Percentiles rank a stretch among this genome's conserved stretches.
These are phyloP conservation scores for Polypedilum vanderplanki DNA, from an alignment of 1,140 invertebrate species.

Conservation along the genomic window DNA sequence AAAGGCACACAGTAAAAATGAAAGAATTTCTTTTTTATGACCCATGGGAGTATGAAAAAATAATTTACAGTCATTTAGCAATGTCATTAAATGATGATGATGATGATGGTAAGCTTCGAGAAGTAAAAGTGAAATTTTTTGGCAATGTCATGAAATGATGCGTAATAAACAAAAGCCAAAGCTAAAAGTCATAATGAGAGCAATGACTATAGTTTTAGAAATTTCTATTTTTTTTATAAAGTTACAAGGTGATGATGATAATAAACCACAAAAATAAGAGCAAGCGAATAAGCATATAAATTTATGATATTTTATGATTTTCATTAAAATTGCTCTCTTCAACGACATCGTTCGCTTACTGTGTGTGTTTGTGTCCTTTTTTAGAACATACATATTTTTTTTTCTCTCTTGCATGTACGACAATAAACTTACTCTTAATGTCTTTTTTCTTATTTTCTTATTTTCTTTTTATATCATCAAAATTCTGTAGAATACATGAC, in stretches of 20 bases:
- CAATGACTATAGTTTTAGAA: not conserved
- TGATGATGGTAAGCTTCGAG: not conserved
- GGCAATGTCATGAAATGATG: not conserved
- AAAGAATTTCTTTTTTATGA: not conserved
- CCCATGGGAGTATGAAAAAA: not conserved
- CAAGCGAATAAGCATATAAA: not conserved
- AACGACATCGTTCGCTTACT: not conserved
- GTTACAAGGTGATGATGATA: not conserved
- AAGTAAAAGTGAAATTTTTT: not conserved
- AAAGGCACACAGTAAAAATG: too few relatives aligned
- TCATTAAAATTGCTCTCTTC: slow-evolving; percentile 20
- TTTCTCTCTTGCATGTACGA: not conserved
- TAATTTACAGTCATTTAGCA: slow-evolving; percentile 13
- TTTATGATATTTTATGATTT: slow-evolving; percentile 25
- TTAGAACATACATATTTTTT: not conserved
- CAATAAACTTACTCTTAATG: slow-evolving; percentile 19
- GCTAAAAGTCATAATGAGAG: too few relatives aligned
- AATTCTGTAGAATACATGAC: slow-evolving; percentile 18
- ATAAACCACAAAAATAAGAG: not conserved
- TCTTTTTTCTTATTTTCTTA: slow-evolving; percentile 25
- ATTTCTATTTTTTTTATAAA: not conserved
- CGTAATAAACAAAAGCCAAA: not conserved
- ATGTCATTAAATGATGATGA: slow-evolving; percentile 11
- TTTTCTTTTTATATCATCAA: not conserved
- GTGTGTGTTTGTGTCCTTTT: not conserved